Evolutionary conservation across 1,140 invertebrate genomes (phyloP), one percentile per base, ranked within the genome.

Genomic region (Pseudomyrmex cubaensis): DNA sequence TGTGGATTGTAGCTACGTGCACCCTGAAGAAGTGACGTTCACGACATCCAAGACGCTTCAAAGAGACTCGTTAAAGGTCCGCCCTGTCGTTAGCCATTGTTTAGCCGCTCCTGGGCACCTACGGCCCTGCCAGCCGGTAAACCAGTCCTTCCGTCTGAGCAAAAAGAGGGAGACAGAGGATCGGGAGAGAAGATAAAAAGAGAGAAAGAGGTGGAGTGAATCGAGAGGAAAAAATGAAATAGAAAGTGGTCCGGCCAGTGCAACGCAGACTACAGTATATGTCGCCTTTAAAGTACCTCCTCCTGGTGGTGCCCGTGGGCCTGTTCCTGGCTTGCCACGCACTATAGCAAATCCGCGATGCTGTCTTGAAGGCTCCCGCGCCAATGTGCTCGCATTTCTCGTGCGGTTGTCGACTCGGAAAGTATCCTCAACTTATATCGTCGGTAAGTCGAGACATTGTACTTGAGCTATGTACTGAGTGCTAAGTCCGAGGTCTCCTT

Each of bases 321-420:
- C 88, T 85, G 90, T 89, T 90, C 92, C 92, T 91, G 92, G 90
- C 92, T 92, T 87, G 90, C 83, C 87, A 88, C 87, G 82, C 77
- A 89, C 82, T 90, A 90, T 89, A 90, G 84, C 84, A 46, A 84
- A 70, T 13, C 48, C 64, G 63, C 76, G 73, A 85, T 80, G 89
- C 88, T 90, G 88, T 93, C 93, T 92, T 92, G 85, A 87, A 90
- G 90, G 87, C 89, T 91, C 89, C 80, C 80, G 83, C 85, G 75
- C 85, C 87, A 92, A 91, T 91, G 90, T 91, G 92, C 91, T 92
- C 93, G 93, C 94, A 94, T 94, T 94, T 94, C 93, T 94, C 93
- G 94, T 94, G 93, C 94, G 94, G 94, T 94, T 94, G 94, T 94
- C 94, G 93, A 92, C 93, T 94, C 93, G 93, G 91, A 94, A 94